Evolutionary conservation across 1,140 invertebrate genomes (phyloP), one percentile per base, ranked within the genome.

Genomic region (Drosophila kanapiae): DNA sequence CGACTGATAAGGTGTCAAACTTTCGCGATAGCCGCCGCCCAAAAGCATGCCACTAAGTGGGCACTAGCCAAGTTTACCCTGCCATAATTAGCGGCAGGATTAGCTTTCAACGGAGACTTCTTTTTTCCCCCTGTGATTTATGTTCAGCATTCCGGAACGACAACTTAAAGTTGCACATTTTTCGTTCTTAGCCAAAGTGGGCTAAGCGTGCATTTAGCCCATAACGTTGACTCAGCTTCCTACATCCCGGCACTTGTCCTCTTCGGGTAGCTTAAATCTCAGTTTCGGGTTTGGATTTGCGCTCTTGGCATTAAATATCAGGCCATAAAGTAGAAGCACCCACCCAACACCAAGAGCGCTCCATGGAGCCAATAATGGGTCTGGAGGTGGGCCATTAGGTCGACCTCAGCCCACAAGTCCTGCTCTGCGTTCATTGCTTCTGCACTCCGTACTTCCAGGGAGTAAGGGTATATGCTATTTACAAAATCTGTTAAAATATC

Each of bases 281-380:
- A 54, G 70, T 57, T 56, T 67, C 61, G 33, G 65, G 65, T 14
- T 47, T 35, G 35, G 61, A 45, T 48, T 60, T 16, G 27, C 33
- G 16, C 38, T 71, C 29, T 35, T 45, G 71, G 40, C 82, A 78
- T 79, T 79, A 83, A 83, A 80, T 84, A 65, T 61, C 80, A 47
- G 62, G 35, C 51, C 76, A 80, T 82, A 87, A 88, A 86, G 75
- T 56, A 67, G n/a, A 79, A 80, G 70, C 68, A 85, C 75, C 38
- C 63, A 38, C 56, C 60, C 59, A 67, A 40, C 37, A 51, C 31
- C 35, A 29, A n/a, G 10, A 38, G n/a, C 37, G 16, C 70, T 29
- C 63, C 27, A 14, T 43, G 31, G 40, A 48, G 60, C 69, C 74
- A 77, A 77, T 77, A 56, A 59, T 56, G 60, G 40, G 16, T 23